Conservation (phyloP, 2,113 vertebrate genomes). For the Climacteris rufus region DNA sequence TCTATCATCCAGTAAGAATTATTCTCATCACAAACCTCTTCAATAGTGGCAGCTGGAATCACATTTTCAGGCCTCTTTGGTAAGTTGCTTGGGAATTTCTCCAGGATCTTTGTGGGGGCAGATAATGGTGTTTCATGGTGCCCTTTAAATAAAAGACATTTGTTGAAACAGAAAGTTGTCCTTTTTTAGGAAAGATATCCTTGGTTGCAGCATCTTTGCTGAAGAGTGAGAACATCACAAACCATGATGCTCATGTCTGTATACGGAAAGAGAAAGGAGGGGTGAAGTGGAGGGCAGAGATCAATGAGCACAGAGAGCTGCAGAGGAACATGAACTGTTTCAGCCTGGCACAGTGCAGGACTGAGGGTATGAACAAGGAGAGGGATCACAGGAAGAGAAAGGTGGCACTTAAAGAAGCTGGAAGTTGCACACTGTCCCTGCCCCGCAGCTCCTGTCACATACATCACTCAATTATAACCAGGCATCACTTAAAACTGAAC, state of each 20-base stretch:
- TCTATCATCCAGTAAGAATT: background rate
- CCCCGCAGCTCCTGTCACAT: background rate
- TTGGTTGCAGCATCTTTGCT: background rate
- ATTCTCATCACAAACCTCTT: conserved; percentile 73
- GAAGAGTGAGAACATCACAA: background rate
- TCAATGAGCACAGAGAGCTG: background rate
- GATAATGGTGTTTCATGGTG: conserved; percentile 94
- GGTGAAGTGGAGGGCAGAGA: background rate
- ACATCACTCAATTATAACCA: background rate
- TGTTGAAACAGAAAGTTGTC: background rate
- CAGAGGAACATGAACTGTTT: background rate
- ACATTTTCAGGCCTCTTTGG: conserved; percentile 86
- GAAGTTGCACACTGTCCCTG: background rate
- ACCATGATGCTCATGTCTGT: background rate
- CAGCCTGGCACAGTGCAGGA: background rate
- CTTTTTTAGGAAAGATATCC: background rate
- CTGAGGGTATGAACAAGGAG: background rate
- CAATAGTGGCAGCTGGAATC: conserved; percentile 84
- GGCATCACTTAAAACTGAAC: background rate
- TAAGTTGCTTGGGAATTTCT: conserved; percentile 89
- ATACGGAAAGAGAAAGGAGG: background rate
- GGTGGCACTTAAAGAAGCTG: background rate
- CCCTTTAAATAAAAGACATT: conserved; percentile 70
- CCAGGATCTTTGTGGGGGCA: conserved; percentile 90
- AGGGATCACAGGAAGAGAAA: background rate